These are phyloP conservation scores for Ophion ventricosus DNA, from an alignment of 2,888 invertebrate genomes.

Conservation along the genomic window DNA sequence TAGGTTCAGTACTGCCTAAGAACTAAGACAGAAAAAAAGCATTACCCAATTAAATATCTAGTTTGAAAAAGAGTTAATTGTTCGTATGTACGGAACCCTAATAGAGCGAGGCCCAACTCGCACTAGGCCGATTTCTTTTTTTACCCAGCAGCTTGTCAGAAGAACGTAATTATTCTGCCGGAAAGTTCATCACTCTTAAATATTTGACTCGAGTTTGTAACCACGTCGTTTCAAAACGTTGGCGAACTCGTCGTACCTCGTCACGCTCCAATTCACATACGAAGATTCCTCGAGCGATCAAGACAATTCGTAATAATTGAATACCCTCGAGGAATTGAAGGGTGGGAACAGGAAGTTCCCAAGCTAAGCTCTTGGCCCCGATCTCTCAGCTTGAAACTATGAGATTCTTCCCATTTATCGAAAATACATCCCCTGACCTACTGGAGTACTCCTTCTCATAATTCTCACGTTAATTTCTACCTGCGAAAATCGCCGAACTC, in stretches of 20 bases:
- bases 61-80: no score
- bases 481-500: not conserved
- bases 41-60: no score
- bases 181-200: not conserved
- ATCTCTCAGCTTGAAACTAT: constrained; percentile 2
- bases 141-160: not conserved
- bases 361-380: not conserved
- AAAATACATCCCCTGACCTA: constrained; percentile 4
- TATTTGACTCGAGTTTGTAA: not conserved
- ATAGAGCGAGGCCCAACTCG: no score
- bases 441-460: constrained; percentile 1
- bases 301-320: constrained; percentile 25
- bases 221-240: not conserved
- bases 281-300: constrained; percentile 28
- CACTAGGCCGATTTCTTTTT: not conserved
- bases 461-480: constrained; percentile 25
- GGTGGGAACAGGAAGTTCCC: constrained; percentile 14
- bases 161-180: not conserved
- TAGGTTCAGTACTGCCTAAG: no score
- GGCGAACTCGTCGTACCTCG: constrained; percentile 15
- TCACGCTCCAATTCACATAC: constrained; percentile 22
- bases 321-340: constrained; percentile 15
- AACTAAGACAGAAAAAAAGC: no score
- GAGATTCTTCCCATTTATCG: constrained; percentile 32
- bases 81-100: no score